phyloP scores from a whole-genome alignment of 2,113 vertebrate species.

The Choloepus hoffmanni region DNA sequence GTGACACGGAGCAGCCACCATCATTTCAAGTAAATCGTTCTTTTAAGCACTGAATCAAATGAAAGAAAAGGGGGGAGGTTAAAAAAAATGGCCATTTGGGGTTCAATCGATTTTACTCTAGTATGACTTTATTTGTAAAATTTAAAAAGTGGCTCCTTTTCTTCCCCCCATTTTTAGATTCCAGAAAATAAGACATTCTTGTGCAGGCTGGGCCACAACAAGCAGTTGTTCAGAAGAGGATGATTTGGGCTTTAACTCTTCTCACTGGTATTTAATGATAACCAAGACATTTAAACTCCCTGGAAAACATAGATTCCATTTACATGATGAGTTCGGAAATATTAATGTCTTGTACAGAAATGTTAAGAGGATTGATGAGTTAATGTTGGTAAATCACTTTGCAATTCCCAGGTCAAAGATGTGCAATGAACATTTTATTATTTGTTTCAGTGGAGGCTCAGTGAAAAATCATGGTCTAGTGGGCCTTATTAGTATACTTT shows the following conservation, averaged over 20 bases:
- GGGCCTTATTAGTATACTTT: neutral
- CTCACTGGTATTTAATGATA: neutral
- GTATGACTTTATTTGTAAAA: neutral
- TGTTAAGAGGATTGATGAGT: neutral
- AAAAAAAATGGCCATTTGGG: neutral
- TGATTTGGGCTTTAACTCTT: neutral
- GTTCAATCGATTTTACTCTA: slow-evolving; percentile 1
- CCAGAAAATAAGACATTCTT: neutral
- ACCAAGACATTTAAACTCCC: slow-evolving; percentile 33
- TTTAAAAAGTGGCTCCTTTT: too few species aligned
- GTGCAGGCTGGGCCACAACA: neutral
- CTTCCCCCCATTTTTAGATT: neutral
- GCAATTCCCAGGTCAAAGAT: slow-evolving; percentile 33
- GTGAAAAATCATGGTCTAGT: neutral
- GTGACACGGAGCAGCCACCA: neutral
- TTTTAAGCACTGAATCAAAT: slow-evolving; percentile 1
- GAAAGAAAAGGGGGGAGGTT: neutral
- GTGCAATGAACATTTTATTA: neutral
- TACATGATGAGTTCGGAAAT: slow-evolving; percentile 47
- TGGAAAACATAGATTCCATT: slow-evolving; percentile 51
- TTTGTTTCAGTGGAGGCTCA: neutral
- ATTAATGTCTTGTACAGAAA: neutral
- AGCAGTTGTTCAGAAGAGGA: neutral
- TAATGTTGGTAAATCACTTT: slow-evolving; percentile 17
- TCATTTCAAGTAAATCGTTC: neutral